Base-by-base conservation (phyloP, 2,113 vertebrate genomes). In the Ibidorhyncha struthersii region DNA sequence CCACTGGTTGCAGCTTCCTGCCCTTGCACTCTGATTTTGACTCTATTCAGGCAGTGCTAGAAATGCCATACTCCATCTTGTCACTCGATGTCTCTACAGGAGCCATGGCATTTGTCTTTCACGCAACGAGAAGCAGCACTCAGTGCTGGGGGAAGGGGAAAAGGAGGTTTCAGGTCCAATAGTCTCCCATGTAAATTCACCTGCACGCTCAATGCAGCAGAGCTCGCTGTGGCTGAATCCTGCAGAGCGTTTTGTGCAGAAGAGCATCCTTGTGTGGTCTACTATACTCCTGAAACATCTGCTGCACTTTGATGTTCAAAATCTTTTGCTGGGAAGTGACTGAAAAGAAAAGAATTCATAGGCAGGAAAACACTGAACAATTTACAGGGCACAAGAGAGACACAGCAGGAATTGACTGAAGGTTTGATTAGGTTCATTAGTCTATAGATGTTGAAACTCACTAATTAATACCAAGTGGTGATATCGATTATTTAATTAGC, bases 401-500 rank as follows among this genome's bases (percentile, higher is more conserved):
- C 83, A 81, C 70, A 91, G 50, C 47, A 94, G 63, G 69, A 78
- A 63, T 4, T 74, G 65, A 71, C 56, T 55, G 26, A 67, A 86
- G 38, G 77, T 76, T 84, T 89, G 82, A 82, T 92, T 78, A 69
- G 32, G 8, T 23, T 93, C 40, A 69, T 89, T 87, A 82, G 22
- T 76, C 43, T 82, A 61, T 58, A 82, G 65, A 65, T 45, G 36
- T 45, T 86, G 61, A 82, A 91, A 72, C 8, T 76, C 2, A 1
- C 62, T 79, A 92, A 91, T 92, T 92, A 93, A 94, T 94, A 76
- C 78, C 23, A 70, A 95, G 49, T 69, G 25, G 21, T 34, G 52
- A 38, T 94, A 95, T 87, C 1, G 52, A 93, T 96, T 89, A 84
- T 89, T 92, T 82, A 79, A 83, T 92, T 82, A 76, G 53, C 5